These are phyloP conservation scores for Lasioglossum malachurum DNA, from an alignment of 2,888 invertebrate genomes.

Conservation along the genomic window DNA sequence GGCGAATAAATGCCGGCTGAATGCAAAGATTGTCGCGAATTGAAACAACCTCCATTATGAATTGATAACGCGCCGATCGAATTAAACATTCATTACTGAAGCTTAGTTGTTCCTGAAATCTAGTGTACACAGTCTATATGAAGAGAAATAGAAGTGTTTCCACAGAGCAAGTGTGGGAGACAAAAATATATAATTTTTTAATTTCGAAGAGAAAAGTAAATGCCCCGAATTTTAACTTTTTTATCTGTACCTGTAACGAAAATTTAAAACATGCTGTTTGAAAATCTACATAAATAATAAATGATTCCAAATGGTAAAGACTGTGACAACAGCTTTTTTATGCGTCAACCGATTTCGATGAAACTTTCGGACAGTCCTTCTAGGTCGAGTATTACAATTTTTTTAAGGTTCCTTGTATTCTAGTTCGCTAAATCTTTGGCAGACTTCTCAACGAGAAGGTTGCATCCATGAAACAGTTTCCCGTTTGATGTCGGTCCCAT, in stretches of 20 bases:
- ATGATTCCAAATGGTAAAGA: neutral
- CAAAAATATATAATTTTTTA: too few relatives aligned
- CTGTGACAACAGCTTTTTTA: too few relatives aligned
- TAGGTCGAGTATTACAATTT: neutral
- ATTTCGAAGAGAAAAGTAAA: too few relatives aligned
- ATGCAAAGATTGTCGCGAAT: conserved; percentile 4
- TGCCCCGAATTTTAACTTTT: neutral
- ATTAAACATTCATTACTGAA: conserved; percentile 3
- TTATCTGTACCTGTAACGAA: neutral
- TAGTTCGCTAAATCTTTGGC: neutral
- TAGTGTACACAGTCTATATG: neutral
- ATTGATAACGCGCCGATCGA: neutral
- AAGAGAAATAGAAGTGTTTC: neutral
- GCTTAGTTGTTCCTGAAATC: neutral
- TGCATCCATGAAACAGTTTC: conserved; percentile 14
- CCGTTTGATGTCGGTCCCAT: conserved; percentile 27
- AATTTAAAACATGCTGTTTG: neutral
- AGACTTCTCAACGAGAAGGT: neutral
- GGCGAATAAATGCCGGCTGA: conserved; percentile 9
- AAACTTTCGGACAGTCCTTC: neutral
- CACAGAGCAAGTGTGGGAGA: too few relatives aligned
- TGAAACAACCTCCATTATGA: conserved; percentile 4
- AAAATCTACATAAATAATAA: neutral
- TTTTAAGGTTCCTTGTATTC: neutral
- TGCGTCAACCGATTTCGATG: too few relatives aligned